Conservation (phyloP, 2,797 vertebrate species). For the Cichlasoma orientale region DNA sequence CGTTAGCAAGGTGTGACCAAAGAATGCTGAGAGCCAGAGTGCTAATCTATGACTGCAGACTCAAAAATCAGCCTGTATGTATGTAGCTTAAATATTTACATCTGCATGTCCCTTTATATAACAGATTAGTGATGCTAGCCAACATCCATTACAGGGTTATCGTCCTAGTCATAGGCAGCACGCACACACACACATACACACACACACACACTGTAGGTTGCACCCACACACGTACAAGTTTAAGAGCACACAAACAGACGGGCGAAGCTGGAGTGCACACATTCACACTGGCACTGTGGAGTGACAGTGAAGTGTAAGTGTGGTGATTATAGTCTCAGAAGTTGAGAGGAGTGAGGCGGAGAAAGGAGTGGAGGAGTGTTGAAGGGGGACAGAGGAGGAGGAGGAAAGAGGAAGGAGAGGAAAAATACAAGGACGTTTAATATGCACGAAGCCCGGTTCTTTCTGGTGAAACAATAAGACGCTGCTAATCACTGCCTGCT, state of each 20-base stretch:
- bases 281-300: conserved; percentile 40
- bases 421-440: conserved; percentile 24
- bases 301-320: conserved; percentile 71
- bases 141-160: conserved; percentile 8
- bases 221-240: conserved; percentile 4
- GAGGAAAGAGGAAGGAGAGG: conserved; percentile 2
- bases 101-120: background rate
- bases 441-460: conserved; percentile 28
- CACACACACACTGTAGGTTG: background rate
- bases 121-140: conserved; percentile 17
- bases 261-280: conserved; percentile 20
- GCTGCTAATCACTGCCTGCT: conserved; percentile 5
- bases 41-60: background rate
- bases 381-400: conserved; percentile 29
- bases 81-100: conserved; percentile 1
- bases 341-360: conserved; percentile 67
- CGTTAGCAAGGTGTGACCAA: background rate
- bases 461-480: conserved; percentile 20
- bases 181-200: background rate
- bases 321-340: conserved; percentile 67
- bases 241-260: conserved; percentile 24
- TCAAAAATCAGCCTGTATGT: background rate
- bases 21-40: fast-evolving
- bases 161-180: background rate
- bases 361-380: conserved; percentile 51